Percentiles rank a stretch among this genome's conserved stretches.
These are phyloP conservation scores for Mellivora capensis DNA, from an alignment of 2,113 vertebrate species.

Conservation along the genomic window DNA sequence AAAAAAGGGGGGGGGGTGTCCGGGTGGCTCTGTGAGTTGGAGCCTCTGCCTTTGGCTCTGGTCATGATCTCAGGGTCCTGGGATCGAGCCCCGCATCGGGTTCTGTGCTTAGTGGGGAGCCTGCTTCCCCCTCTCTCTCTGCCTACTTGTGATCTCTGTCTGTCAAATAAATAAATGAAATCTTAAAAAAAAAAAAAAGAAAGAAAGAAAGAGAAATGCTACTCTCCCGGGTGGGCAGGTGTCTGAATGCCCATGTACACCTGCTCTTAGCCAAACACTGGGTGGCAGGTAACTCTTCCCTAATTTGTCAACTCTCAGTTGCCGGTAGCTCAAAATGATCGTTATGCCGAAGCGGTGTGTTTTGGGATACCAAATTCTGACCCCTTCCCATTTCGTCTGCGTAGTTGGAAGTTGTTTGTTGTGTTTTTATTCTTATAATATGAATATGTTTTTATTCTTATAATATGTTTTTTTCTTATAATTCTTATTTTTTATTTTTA, in stretches of 20 bases:
- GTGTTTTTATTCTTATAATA: background rate
- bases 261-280: background rate
- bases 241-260: fast-evolving
- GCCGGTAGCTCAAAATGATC: background rate
- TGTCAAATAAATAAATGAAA: background rate
- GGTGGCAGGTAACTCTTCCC: background rate
- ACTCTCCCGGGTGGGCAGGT: background rate
- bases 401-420: background rate
- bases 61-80: too few relatives aligned
- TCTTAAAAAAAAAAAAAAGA: too few relatives aligned
- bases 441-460: background rate
- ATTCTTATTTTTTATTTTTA: too few relatives aligned
- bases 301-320: background rate
- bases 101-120: too few relatives aligned
- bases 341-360: fast-evolving
- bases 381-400: background rate
- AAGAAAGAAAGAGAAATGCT: too few relatives aligned
- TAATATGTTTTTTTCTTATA: too few relatives aligned
- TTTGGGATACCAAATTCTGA: background rate
- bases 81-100: too few relatives aligned
- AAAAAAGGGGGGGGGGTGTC: too few relatives aligned
- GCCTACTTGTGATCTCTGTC: too few relatives aligned
- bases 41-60: too few relatives aligned
- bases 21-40: too few relatives aligned
- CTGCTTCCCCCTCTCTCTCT: too few relatives aligned